Evolutionary conservation across 2,888 invertebrate species (phyloP), one percentile per base, ranked within the genome.

Genomic region (Unio pictorum): DNA sequence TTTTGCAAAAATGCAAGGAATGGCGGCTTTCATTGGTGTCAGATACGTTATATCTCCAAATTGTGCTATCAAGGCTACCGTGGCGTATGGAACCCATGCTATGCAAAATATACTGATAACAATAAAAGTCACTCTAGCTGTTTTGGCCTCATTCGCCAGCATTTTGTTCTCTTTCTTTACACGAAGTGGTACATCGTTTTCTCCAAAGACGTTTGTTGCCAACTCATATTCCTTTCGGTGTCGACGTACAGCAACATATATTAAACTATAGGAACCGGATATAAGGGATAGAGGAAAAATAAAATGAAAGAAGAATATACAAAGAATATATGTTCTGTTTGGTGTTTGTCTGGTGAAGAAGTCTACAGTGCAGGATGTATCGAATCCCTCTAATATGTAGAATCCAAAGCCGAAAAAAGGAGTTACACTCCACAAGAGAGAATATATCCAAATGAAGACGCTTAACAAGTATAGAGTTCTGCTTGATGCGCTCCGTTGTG

Each of bases 1-100:
- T 87, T 95, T 95, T 30, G 95, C 95, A 4, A 94, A 92, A 5
- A 95, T 89, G 1, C 94, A 94, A 6, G 95, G 95, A 67, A 94
- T 91, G 0, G 94, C 92, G 1, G 94, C 93, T 0, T 93, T 91
- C 92, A 93, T 0, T 0, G 95, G 95, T 0, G 94, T 93, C 58
- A 95, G 91, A 20, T 93, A 88, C 45, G 93, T 89, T 74, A 93
- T 92, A 81, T 93, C 90, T 75, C 90, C 91, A 74, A 93, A 93
- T 79, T 94, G 93, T 0, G 95, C 95, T 30, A 95, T 87, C 55
- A 95, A 91, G 20, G 95, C 93, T 0, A 95, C 93, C 0, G 94
- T 89, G 0, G 95, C 93, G 86, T 95, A 95, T 0, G 95, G 95
- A 0, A 95, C 94, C 95, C 95, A 96, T 0, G 95, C 93, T 17